These are phyloP conservation scores for Pseudomyrmex concolor DNA, from an alignment of 1,140 invertebrate genomes.

Conservation along the genomic window DNA sequence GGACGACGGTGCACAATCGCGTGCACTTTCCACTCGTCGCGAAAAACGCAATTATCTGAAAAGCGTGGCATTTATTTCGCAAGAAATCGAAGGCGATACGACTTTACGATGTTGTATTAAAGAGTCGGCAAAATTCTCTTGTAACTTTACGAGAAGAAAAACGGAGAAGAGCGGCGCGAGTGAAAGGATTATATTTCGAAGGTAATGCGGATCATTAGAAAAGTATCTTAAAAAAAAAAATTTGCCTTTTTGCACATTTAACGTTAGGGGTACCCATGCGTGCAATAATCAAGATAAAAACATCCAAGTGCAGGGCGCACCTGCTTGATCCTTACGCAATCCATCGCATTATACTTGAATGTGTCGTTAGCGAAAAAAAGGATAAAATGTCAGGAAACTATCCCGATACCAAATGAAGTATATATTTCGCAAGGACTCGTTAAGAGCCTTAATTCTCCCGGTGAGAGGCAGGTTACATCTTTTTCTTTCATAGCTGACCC, in stretches of 20 bases:
- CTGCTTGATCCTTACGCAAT: constrained; percentile 30
- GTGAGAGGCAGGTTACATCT: constrained; percentile 12
- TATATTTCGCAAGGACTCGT: constrained; percentile 41
- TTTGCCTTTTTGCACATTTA: constrained; percentile 5
- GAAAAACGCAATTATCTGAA: constrained; percentile 34
- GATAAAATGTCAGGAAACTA: constrained; percentile 39
- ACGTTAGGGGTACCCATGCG: background rate
- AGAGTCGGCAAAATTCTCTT: background rate
- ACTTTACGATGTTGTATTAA: too few species aligned
- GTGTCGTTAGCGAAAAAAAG: constrained; percentile 13
- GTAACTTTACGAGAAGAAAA: constrained; percentile 8
- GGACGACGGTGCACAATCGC: constrained; percentile 15
- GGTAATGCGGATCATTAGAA: constrained; percentile 7
- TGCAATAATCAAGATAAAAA: constrained; percentile 14
- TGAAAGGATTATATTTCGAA: constrained; percentile 33
- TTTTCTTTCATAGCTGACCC: constrained; percentile 15
- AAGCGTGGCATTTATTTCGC: constrained; percentile 18
- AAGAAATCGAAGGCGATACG: background rate
- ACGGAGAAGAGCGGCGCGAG: background rate
- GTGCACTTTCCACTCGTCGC: constrained; percentile 25
- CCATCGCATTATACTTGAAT: background rate
- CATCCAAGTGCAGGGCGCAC: background rate
- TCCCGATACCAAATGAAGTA: constrained; percentile 6
- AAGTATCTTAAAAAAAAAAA: background rate
- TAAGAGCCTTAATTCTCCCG: constrained; percentile 22